Evolutionary conservation across 2,888 invertebrate genomes (phyloP).

Genomic region (Temnothorax unifasciatus): DNA sequence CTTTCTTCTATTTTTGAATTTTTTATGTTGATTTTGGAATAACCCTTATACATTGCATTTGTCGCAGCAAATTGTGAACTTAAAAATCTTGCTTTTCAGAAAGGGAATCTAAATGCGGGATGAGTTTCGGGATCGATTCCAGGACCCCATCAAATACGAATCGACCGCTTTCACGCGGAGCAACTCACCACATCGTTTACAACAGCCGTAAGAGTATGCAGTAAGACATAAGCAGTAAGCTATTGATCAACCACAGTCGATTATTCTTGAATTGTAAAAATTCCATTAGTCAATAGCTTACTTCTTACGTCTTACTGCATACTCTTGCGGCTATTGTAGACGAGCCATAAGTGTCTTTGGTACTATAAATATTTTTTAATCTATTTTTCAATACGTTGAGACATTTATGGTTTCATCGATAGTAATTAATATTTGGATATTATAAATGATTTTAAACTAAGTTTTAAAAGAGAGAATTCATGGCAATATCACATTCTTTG

Average conservation of each 20-base stretch:
- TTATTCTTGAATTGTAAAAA: too few species aligned
- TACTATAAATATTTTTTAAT: neutral
- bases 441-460: neutral
- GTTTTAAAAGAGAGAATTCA: neutral
- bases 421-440: neutral
- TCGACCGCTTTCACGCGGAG: neutral
- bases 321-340: too few species aligned
- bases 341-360: neutral
- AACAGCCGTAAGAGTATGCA: too few species aligned
- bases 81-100: neutral
- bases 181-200: neutral
- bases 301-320: too few species aligned
- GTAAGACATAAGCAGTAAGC: too few species aligned
- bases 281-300: too few species aligned
- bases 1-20: too few species aligned
- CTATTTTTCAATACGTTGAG: neutral
- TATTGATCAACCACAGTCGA: too few species aligned
- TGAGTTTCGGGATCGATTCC: neutral
- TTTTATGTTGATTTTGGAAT: too few species aligned
- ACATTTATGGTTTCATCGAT: neutral
- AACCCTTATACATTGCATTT: neutral
- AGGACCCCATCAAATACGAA: neutral
- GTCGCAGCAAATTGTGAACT: neutral
- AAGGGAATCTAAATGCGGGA: neutral
- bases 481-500: neutral